A percentile compares a stretch with the other conserved stretches of the same genome.
Evolutionary conservation across 2,113 vertebrate genomes (phyloP).

Genomic region (Lipophrys pholis): DNA sequence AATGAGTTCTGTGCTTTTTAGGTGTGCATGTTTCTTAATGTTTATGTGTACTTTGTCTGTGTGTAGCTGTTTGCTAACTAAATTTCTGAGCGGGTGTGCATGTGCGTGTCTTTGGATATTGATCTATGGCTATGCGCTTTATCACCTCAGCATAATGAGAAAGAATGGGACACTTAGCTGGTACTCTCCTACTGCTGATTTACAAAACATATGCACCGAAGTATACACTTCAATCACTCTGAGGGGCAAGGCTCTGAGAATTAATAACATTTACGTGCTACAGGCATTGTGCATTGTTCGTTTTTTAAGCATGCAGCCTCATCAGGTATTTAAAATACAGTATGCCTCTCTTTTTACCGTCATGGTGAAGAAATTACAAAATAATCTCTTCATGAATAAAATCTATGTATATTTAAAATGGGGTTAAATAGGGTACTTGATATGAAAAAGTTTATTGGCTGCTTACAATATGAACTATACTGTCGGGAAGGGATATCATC

Average conservation of each 20-base stretch:
- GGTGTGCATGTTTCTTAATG: conserved; percentile 25
- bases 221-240: conserved; percentile 75
- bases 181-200: conserved; percentile 66
- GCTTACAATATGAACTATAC: background rate
- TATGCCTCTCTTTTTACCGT: background rate
- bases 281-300: conserved; percentile 27
- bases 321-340: conserved; percentile 33
- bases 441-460: conserved; percentile 27
- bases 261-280: conserved; percentile 58
- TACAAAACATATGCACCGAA: conserved; percentile 70
- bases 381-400: conserved; percentile 29
- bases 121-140: conserved; percentile 72
- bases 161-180: conserved; percentile 75
- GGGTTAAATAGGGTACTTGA: conserved; percentile 36
- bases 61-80: conserved; percentile 3
- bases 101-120: conserved; percentile 63
- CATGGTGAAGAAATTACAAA: conserved; percentile 18
- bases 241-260: conserved; percentile 29
- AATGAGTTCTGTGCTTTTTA: conserved; percentile 38
- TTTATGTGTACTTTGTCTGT: conserved; percentile 12
- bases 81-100: conserved; percentile 14
- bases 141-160: conserved; percentile 77
- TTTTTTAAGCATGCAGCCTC: conserved; percentile 38
- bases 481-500: too few species aligned
- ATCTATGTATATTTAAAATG: conserved; percentile 40